Evolutionary conservation across 1,140 invertebrate genomes (phyloP), one percentile per base, ranked within the genome.

Genomic region (Caerostris darwini): DNA sequence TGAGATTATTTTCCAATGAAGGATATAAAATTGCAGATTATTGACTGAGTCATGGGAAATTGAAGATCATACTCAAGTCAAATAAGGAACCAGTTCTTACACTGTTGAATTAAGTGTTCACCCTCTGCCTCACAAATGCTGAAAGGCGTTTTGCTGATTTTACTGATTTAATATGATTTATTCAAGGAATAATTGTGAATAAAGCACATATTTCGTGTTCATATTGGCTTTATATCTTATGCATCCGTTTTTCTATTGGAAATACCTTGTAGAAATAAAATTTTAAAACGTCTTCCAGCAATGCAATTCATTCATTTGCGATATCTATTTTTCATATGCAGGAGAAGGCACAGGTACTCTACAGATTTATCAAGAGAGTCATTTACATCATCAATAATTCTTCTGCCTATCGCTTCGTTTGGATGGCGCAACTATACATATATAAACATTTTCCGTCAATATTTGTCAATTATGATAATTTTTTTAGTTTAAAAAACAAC

Each of bases 41-140:
- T 53, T 77, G 69, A 77, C 6, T 77, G 7, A 77, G 69, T 77
- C 69, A 77, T 77, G 69, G 69, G 69, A 77, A 34, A 53, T 53
- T 77, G 69, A 77, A 6, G 19, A 77, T 34, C 19, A 10, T 77
- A 77, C 50, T 77, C 12, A 53, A 19, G 12, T 34, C 34, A 34
- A 34, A 10, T 5, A 50, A 77, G 50, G 7, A 71, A 8, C 69
- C 50, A 3, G 19, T 50, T 77, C 10, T 3, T 34, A 19, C 3
- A 7, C 7, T 5, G 34, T 12, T 77, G 0, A 10, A 0, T 8
- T 10, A 50, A 77, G 34, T 77, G 50, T 77, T 34, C 69, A 77
- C 34, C 69, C 69, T 4, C 7, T 8, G 50, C 19, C 69, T 77
- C 5, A 10, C 61, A 64, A 14, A 14, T 5, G 12, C 61, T 3